These are phyloP conservation scores for Chrysomela aeneicollis DNA, from an alignment of 2,888 invertebrate species.

Conservation along the genomic window DNA sequence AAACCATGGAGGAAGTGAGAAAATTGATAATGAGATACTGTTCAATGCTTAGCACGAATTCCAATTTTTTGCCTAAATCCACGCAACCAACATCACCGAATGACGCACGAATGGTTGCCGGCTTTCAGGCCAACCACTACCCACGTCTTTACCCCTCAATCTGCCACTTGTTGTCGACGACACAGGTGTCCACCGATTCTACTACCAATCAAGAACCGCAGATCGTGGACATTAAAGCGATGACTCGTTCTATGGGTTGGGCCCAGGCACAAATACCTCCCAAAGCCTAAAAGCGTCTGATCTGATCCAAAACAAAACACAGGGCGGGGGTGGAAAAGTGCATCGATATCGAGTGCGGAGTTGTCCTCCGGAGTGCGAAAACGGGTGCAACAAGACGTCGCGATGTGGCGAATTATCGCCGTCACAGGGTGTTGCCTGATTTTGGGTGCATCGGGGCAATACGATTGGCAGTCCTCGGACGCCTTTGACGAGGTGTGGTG, in stretches of 20 bases:
- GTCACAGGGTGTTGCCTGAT: constrained; percentile 38
- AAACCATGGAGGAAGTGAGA: too few relatives aligned
- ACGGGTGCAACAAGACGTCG: too few relatives aligned
- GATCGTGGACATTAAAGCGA: constrained; percentile 29
- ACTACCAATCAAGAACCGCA: not conserved
- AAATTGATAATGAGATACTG: too few relatives aligned
- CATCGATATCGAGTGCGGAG: too few relatives aligned
- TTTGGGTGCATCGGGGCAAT: constrained; percentile 75
- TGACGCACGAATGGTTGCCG: not conserved
- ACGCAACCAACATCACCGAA: not conserved
- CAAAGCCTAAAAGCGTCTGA: not conserved
- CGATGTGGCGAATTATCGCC: constrained; percentile 12
- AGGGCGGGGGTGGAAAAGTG: constrained; percentile 10
- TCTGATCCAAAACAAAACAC: constrained; percentile 1
- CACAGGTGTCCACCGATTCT: not conserved
- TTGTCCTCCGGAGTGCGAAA: not conserved
- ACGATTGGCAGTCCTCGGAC: constrained; percentile 92
- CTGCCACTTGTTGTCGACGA: not conserved
- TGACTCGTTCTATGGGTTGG: constrained; percentile 43
- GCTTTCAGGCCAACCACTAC: not conserved
- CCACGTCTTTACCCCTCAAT: not conserved
- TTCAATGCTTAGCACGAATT: too few relatives aligned
- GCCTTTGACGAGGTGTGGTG: constrained; percentile 88
- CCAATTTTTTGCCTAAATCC: too few relatives aligned
- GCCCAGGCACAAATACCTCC: constrained; percentile 12